phyloP scores from a whole-genome alignment of 1,140 invertebrate species.

The Eueides isabella region DNA sequence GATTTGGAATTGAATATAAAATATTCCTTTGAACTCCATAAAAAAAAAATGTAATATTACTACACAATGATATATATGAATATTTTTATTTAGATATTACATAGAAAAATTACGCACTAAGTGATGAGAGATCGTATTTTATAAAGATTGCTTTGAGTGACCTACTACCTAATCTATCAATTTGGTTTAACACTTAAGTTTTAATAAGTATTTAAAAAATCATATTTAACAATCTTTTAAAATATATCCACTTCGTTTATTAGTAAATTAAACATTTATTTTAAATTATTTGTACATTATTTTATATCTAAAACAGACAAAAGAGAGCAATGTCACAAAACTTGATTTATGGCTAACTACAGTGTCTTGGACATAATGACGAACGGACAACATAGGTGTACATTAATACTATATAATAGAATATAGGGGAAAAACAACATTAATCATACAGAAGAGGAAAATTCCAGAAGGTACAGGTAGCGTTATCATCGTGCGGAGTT shows the following conservation, averaged over 20 bases:
- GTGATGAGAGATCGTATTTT: no score
- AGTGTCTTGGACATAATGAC: not conserved
- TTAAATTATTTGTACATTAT: not conserved
- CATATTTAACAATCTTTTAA: no score
- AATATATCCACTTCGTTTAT: no score
- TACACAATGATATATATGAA: no score
- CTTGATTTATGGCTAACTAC: not conserved
- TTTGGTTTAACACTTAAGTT: no score
- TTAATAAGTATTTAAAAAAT: no score
- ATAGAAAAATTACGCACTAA: no score
- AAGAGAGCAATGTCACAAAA: not conserved
- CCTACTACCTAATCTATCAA: no score
- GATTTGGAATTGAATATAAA: not conserved
- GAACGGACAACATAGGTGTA: not conserved
- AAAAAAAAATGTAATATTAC: no score
- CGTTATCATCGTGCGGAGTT: slow-evolving; percentile 13
- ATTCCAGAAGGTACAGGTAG: not conserved
- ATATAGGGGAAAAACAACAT: slow-evolving; percentile 13
- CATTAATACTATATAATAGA: not conserved
- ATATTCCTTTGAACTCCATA: not conserved
- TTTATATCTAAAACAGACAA: not conserved
- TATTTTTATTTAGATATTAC: no score
- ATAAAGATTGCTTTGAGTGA: no score
- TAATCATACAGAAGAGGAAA: slow-evolving; percentile 9
- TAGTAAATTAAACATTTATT: no score